Conservation (phyloP, 2,888 invertebrate species). For the Matsumyia berberina region DNA sequence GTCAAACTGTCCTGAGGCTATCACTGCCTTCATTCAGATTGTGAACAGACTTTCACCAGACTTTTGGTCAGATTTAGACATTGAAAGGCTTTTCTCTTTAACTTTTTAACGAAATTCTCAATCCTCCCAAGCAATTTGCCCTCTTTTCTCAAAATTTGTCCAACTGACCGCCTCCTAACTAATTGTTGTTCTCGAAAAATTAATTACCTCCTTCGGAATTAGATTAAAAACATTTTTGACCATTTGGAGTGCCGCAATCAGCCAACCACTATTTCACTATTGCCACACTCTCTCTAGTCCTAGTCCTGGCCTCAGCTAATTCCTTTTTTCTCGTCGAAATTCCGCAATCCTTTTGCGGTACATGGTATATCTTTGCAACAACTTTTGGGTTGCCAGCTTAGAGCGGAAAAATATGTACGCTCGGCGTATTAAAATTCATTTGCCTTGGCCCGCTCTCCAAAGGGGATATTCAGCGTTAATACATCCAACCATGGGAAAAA, state of each 20-base stretch:
- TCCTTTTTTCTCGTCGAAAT: constrained; percentile 31
- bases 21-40: too few species aligned
- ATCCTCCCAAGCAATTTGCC: background rate
- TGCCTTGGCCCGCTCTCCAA: constrained; percentile 38
- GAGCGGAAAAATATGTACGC: constrained; percentile 58
- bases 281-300: too few species aligned
- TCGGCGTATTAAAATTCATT: constrained; percentile 69
- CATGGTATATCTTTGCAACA: constrained; percentile 53
- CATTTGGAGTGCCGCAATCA: constrained; percentile 40
- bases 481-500: constrained; percentile 54
- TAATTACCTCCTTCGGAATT: constrained; percentile 10
- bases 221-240: constrained; percentile 19
- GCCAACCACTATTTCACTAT: constrained; percentile 31
- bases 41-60: too few species aligned
- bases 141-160: background rate
- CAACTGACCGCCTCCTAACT: background rate
- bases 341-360: constrained; percentile 67
- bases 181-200: background rate
- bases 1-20: too few species aligned
- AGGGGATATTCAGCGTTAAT: constrained; percentile 64
- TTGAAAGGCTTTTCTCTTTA: background rate
- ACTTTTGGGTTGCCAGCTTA: constrained; percentile 66
- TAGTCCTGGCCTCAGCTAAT: background rate
- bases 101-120: background rate
- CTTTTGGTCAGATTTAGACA: too few species aligned